Conservation (phyloP, 2,113 vertebrate species). For the Sakesphorus luctuosus region DNA sequence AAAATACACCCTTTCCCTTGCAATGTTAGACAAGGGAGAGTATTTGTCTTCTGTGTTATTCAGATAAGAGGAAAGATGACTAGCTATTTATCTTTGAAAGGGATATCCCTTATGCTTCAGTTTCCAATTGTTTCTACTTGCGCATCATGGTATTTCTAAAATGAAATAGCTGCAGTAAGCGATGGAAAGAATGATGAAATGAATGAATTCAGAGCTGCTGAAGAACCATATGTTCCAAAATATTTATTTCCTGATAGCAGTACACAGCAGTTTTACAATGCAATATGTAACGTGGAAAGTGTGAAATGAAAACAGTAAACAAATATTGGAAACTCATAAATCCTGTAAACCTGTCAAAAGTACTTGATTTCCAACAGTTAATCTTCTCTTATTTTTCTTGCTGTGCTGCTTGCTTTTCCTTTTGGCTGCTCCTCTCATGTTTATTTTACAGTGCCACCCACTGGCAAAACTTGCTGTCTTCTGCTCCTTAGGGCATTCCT, state of each 20-base stretch:
- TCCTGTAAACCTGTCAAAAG: neutral
- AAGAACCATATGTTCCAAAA: conserved; percentile 18
- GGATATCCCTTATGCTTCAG: neutral
- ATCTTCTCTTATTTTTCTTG: neutral
- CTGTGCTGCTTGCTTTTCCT: neutral
- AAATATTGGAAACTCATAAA: neutral
- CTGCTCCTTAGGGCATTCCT: neutral
- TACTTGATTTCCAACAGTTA: neutral
- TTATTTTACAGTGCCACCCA: neutral
- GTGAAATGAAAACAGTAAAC: conserved; percentile 49
- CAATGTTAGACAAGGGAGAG: neutral
- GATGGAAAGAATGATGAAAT: neutral
- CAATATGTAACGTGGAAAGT: conserved; percentile 29
- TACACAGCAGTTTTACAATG: conserved; percentile 24
- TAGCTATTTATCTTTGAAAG: neutral
- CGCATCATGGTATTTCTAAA: neutral
- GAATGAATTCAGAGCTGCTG: neutral
- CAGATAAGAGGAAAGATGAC: neutral
- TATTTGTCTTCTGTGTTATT: neutral
- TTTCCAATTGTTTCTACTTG: conserved; percentile 5
- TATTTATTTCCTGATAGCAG: conserved; percentile 13
- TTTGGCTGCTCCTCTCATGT: neutral
- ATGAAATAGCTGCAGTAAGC: neutral
- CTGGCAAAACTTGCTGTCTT: neutral
- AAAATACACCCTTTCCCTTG: neutral